Conservation (phyloP, 2,888 invertebrate genomes). For the Trichogramma evanescens region DNA sequence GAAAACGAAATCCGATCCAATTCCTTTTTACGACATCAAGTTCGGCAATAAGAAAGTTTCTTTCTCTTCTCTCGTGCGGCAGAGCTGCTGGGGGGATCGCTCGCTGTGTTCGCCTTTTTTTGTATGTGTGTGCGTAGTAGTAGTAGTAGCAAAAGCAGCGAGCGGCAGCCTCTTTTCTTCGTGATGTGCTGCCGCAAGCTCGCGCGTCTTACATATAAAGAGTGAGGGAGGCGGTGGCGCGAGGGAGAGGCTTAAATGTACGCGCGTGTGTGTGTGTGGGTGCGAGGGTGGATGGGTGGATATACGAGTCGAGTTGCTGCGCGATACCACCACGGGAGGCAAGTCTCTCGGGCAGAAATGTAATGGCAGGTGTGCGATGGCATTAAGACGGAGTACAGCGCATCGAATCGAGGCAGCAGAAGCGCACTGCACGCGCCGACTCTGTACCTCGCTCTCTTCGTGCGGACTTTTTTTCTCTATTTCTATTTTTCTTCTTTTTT, state of each 20-base stretch:
- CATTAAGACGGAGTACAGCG: slow-evolving; percentile 29
- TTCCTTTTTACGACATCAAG: slow-evolving; percentile 38
- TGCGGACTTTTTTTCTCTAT: slow-evolving; percentile 10
- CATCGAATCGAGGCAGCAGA: slow-evolving; percentile 33
- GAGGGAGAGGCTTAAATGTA: slow-evolving; percentile 18
- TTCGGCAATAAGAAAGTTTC: slow-evolving; percentile 44
- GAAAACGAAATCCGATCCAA: slow-evolving; percentile 31
- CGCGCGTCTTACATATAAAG: too few species aligned
- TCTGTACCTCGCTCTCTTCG: slow-evolving; percentile 14
- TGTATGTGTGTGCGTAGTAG: not conserved
- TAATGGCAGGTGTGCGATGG: slow-evolving; percentile 31
- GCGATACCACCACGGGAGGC: not conserved
- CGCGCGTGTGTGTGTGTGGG: slow-evolving; percentile 8
- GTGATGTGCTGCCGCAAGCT: too few species aligned
- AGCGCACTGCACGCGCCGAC: slow-evolving; percentile 11
- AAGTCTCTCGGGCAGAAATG: not conserved
- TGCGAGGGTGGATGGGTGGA: not conserved
- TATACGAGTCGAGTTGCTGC: not conserved
- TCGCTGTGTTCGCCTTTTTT: not conserved
- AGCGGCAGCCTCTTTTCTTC: too few species aligned
- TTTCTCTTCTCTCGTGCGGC: slow-evolving; percentile 11
- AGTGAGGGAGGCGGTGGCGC: too few species aligned
- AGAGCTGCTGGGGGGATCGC: slow-evolving; percentile 2
- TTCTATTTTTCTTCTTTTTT: too few species aligned
- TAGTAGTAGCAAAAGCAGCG: slow-evolving; percentile 3